phyloP scores from a whole-genome alignment of 2,797 vertebrate genomes.

The Phataginus tetradactyla region DNA sequence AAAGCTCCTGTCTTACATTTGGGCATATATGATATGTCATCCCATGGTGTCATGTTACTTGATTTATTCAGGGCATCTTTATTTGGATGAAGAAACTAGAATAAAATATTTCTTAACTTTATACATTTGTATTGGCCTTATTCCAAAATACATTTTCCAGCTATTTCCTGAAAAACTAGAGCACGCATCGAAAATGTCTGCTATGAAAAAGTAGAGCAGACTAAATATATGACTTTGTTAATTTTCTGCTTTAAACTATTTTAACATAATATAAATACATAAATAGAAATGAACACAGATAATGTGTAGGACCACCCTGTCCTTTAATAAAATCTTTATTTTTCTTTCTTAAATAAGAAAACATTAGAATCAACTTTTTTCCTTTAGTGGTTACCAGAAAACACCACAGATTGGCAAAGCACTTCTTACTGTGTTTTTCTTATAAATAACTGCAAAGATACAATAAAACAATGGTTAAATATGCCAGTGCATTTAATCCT shows the following conservation, averaged over 20 bases:
- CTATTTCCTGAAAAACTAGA: constrained; percentile 20
- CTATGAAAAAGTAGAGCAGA: background rate
- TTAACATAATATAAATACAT: background rate
- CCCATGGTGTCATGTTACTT: background rate
- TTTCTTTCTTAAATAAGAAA: background rate
- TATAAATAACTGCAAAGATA: background rate
- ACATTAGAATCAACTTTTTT: background rate
- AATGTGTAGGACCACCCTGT: background rate
- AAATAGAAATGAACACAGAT: background rate
- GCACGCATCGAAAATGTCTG: background rate
- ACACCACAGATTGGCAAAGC: background rate
- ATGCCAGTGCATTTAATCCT: background rate
- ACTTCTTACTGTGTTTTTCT: background rate
- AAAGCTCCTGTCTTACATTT: background rate
- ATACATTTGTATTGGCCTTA: background rate
- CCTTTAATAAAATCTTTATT: background rate
- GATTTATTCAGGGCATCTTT: constrained; percentile 37
- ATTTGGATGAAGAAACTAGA: constrained; percentile 23
- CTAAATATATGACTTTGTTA: background rate
- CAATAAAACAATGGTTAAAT: background rate
- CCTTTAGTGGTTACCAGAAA: background rate
- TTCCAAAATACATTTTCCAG: background rate
- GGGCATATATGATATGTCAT: background rate
- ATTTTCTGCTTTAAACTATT: constrained; percentile 30
- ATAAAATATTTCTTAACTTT: constrained; percentile 14